Evolutionary conservation across 2,888 invertebrate genomes (phyloP), one percentile per base, ranked within the genome.

Genomic region (Nycteola revayana): DNA sequence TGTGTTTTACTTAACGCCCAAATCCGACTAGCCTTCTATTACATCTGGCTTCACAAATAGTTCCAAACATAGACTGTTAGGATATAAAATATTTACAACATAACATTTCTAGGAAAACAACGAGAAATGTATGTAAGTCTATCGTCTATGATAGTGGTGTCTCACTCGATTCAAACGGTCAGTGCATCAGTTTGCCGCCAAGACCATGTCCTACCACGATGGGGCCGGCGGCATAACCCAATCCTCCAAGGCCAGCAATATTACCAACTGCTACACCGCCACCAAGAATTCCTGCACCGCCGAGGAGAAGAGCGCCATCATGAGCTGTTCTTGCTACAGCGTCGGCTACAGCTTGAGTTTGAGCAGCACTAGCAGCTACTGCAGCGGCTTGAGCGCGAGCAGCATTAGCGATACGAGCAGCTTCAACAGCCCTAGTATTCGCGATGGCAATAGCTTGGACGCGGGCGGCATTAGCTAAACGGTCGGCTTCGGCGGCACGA

Each of bases 361-460:
- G 40, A 28, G 62, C 36, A 10, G 60, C 37, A 3, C 52, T 51
- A 10, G 45, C 39, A 21, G 57, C 50, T 2, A 60, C 54, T 4
- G 63, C 54, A 17, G 50, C 36, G 28, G 60, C 44, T 34, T 62
- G 62, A 20, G 60, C 64, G 22, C 60, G 60, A 26, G 64, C 66
- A 6, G 67, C 65, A 29, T 48, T 43, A 28, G 87, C 87, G 32
- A 87, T 86, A 20, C 85, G 82, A 1, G 83, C 73, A 0, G 87
- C 87, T 49, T 87, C 87, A 1, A 82, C 70, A 3, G 85, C 82
- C 21, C 87, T 79, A 5, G 83, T 70, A 61, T 87, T 86, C 10
- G 84, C 77, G 48, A 85, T 83, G n/a, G 83, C 81, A 32, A 84
- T 69, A 23, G 86, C 87, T 38, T 86, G 84, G 5, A 77, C 75